phyloP scores from a whole-genome alignment of 53 echinoderm and acorn worm genomes.

The Actinopyga echinites region DNA sequence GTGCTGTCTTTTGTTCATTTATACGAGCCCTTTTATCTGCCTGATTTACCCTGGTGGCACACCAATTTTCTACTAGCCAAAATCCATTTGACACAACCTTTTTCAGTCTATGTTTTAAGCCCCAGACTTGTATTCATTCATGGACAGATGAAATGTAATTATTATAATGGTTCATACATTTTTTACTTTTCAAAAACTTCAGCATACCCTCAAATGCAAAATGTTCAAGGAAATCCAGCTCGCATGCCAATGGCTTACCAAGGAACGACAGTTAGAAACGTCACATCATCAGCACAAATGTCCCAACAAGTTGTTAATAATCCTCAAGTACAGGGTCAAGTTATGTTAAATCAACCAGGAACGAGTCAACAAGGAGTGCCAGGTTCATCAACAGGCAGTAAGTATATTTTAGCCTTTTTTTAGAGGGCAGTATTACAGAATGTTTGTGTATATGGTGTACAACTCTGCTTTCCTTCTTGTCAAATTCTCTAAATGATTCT shows the following conservation, averaged over 20 bases:
- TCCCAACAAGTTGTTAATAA: slow-evolving; percentile 1
- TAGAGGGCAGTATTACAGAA: slow-evolving; percentile 4
- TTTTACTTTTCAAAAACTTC: too few relatives aligned
- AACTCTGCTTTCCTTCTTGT: too few relatives aligned
- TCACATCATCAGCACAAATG: background rate
- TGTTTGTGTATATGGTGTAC: background rate
- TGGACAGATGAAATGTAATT: too few relatives aligned
- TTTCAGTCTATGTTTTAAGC: too few relatives aligned
- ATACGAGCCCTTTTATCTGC: too few relatives aligned
- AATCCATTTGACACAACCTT: too few relatives aligned
- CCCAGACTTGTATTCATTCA: too few relatives aligned
- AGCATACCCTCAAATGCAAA: slow-evolving; percentile 13
- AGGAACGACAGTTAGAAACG: slow-evolving; percentile 18
- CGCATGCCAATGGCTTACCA: slow-evolving; percentile 22
- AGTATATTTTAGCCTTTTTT: slow-evolving; percentile 1
- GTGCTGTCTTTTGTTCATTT: too few relatives aligned
- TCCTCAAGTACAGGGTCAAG: slow-evolving; percentile 7
- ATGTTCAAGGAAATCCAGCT: background rate
- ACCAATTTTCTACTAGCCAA: too few relatives aligned
- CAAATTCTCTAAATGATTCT: too few relatives aligned
- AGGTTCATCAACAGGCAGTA: slow-evolving; percentile 28
- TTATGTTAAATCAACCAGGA: slow-evolving; percentile 18
- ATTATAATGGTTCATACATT: too few relatives aligned
- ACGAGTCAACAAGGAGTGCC: background rate
- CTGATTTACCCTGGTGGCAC: too few relatives aligned